Base-by-base conservation (phyloP, 2,888 invertebrate genomes). In the Odontocolon sp. region DNA sequence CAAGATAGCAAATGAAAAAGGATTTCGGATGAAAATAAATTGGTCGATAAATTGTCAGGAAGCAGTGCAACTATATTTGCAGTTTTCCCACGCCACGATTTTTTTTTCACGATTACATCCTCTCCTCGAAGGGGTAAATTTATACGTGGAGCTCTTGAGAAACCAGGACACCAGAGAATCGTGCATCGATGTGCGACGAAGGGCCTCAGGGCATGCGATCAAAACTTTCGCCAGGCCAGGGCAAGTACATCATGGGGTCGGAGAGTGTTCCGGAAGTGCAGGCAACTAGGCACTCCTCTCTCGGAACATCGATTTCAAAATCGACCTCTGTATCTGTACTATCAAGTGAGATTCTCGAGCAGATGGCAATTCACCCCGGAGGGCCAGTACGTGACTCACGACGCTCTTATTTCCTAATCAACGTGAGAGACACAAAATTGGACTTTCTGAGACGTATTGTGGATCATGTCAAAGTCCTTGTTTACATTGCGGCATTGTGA, bases 191-290 rank as follows among this genome's bases (percentile, higher is more conserved):
- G 64, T 63, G 75, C 50, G 69, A 69, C 57, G 40, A 64, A 42
- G 63, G 50, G 42, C 36, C 61, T 33, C 64, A 33, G 23, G 31
- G 59, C 28, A 33, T 50, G 57, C 64, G 69, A 66, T 59, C 64
- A 69, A 64, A 69, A 75, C 57, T 75, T 70, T 70, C 64, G 57
- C 75, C 68, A 33, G 74, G 56, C 63, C 64, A 50, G 64, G 64
- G 31, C 59, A 21, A 66, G 16, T 14, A 14, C 47, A 8, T 28
- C n/a, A 45, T 42, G 57, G 36, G 59, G 59, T 66, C 69, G 59
- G n/a, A 52, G 52, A 70, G 75, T 70, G 57, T 66, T 52, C 75
- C 75, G 75, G 75, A 75, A 75, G 56, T 75, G 23, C 50, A 63
- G 28, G n/a, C 71, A 33, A 64, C 23, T 14, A 45, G 33, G 18